Conservation (phyloP, 2,113 vertebrate species). For the Tamias sibiricus region DNA sequence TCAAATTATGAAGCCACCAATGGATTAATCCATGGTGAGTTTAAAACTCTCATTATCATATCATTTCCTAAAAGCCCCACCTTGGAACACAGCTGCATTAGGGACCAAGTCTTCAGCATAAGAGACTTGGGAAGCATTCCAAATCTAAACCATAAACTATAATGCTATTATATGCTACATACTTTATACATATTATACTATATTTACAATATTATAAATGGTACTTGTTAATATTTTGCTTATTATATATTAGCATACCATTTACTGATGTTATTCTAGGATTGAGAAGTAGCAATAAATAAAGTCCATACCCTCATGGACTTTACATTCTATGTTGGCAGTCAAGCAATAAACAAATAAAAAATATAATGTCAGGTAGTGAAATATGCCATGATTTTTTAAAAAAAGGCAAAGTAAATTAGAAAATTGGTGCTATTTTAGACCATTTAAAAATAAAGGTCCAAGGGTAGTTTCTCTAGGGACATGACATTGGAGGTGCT, state of each 20-base stretch:
- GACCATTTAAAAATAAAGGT: background rate
- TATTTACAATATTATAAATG: background rate
- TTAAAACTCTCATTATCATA: background rate
- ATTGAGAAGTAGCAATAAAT: background rate
- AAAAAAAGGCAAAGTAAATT: background rate
- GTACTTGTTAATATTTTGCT: background rate
- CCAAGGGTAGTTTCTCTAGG: background rate
- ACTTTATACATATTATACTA: background rate
- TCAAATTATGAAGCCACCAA: background rate
- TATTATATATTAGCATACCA: background rate
- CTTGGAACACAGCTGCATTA: background rate
- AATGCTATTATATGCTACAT: background rate
- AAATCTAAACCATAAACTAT: background rate
- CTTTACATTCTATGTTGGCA: background rate
- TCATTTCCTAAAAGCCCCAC: background rate
- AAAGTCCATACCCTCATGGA: background rate
- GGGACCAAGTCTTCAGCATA: background rate
- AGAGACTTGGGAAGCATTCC: background rate
- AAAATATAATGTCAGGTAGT: background rate
- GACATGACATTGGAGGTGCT: background rate
- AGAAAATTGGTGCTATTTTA: background rate
- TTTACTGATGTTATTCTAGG: background rate
- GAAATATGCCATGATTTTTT: background rate
- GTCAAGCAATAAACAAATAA: background rate
- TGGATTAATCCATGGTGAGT: background rate